Base-by-base conservation (phyloP, 2,888 invertebrate species). In the Macrophya annulata region DNA sequence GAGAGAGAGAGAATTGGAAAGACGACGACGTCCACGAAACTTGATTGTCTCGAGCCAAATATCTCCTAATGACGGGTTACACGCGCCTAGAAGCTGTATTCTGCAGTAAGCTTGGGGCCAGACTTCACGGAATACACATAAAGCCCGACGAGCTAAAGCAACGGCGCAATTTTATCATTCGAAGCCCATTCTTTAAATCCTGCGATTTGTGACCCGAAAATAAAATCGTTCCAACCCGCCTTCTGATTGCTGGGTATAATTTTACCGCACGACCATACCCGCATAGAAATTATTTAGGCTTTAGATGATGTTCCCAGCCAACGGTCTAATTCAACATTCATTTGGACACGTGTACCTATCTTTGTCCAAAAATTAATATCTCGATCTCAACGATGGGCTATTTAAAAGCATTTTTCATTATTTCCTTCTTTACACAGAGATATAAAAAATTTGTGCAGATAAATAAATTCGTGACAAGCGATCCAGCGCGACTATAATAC, bases 131-230 rank as follows among this genome's bases (percentile, higher is more conserved):
- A 93, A 93, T 91, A 93, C 93, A 92, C 93, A 93, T 93, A 93
- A 93, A 93, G 90, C 90, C 81, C 91, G 93, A 93, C 93, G 92
- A 93, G 92, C 93, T 10, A 62, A 62, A 21, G 62, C 92, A 93
- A 93, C 93, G 92, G 93, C 91, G 92, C 93, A 93, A 93, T 93
- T 93, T 93, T 93, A 93, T 93, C 93, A 93, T 92, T 93, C 90
- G 87, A 86, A 85, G 88, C 85, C 88, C 88, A 86, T 86, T 86
- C 86, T 87, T 87, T 87, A 85, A 81, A 87, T 87, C 87, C 88
- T 87, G 90, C 89, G 89, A 92, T 92, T 91, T 92, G 92, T 88
- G 93, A 92, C 93, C 91, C 91, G 91, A 90, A 93, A 93, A 93
- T 93, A 93, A 93, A 93, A 93, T 93, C 93, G 91, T 90, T 90